Percentiles rank a stretch among this genome's conserved stretches.
These are phyloP conservation scores for Benitochromis conjunctus DNA, from an alignment of 2,113 vertebrate genomes.

Conservation along the genomic window DNA sequence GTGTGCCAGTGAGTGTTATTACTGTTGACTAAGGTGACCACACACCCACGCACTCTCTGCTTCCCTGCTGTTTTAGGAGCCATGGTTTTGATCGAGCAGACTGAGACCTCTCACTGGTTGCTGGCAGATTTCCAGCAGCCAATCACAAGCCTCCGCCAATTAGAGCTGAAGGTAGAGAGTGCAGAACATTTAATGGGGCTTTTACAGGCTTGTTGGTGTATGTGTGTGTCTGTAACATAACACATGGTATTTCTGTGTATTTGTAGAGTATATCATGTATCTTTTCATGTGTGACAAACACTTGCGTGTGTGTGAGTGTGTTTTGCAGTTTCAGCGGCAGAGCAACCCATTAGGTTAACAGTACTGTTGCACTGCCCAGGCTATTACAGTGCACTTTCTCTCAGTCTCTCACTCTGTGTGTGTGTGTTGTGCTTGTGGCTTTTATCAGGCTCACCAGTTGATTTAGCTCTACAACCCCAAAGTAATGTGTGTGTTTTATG, in stretches of 20 bases:
- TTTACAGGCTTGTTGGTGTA: slow-evolving; percentile 1
- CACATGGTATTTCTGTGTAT: background rate
- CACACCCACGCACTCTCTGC: slow-evolving; percentile 19
- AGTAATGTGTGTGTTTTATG: background rate
- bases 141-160: slow-evolving; percentile 54
- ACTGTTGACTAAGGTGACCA: slow-evolving; percentile 27
- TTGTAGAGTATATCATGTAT: background rate
- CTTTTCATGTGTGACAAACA: background rate
- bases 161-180: slow-evolving; percentile 5
- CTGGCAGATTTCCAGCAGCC: slow-evolving; percentile 63
- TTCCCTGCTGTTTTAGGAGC: slow-evolving; percentile 55
- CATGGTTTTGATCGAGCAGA: slow-evolving; percentile 20
- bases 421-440: background rate
- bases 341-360: slow-evolving; percentile 4
- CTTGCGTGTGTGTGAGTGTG: background rate
- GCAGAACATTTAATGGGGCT: background rate
- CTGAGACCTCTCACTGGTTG: slow-evolving; percentile 55
- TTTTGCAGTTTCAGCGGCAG: background rate
- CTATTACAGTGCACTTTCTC: background rate
- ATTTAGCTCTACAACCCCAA: slow-evolving; percentile 4
- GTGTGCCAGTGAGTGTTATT: slow-evolving; percentile 8
- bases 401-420: too few relatives aligned
- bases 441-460: background rate
- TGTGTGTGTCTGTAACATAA: background rate
- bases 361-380: background rate